phyloP scores from a whole-genome alignment of 2,113 vertebrate genomes.

The Peromyscus polionotus region DNA sequence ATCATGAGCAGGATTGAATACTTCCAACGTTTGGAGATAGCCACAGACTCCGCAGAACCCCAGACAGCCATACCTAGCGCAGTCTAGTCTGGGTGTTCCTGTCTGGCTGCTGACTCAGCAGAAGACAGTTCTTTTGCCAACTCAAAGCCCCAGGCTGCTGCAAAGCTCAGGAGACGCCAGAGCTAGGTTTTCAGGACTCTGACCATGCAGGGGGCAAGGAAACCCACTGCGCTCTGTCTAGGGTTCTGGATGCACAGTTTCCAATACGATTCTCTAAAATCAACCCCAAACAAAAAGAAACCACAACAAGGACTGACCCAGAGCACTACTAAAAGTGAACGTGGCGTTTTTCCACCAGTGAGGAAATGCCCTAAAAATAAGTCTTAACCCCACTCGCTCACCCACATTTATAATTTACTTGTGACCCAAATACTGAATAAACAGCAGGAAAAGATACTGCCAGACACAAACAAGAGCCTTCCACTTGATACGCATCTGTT shows the following conservation, averaged over 20 bases:
- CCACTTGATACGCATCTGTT: background rate
- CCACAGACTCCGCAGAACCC: fast-evolving
- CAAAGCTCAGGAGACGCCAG: fast-evolving
- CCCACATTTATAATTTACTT: conserved; percentile 38
- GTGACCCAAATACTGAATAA: conserved; percentile 25
- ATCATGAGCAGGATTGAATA: background rate
- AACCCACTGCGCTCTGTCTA: background rate
- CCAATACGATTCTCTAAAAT: background rate
- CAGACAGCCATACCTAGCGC: fast-evolving
- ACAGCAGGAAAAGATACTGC: conserved; percentile 20
- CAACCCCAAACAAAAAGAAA: background rate
- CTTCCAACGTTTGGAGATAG: background rate
- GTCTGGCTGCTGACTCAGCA: background rate
- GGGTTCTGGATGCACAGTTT: background rate
- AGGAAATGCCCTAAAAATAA: background rate
- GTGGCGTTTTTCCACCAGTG: background rate
- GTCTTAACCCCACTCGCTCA: background rate
- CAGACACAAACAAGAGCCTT: background rate
- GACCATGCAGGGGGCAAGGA: fast-evolving
- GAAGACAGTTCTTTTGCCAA: background rate
- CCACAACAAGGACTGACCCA: background rate
- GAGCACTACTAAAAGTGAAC: background rate
- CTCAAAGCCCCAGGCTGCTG: background rate
- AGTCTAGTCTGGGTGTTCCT: fast-evolving
- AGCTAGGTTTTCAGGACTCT: background rate